Evolutionary conservation across 2,888 invertebrate species (phyloP), one percentile per base, ranked within the genome.

Genomic region (Limnephilus lunatus): DNA sequence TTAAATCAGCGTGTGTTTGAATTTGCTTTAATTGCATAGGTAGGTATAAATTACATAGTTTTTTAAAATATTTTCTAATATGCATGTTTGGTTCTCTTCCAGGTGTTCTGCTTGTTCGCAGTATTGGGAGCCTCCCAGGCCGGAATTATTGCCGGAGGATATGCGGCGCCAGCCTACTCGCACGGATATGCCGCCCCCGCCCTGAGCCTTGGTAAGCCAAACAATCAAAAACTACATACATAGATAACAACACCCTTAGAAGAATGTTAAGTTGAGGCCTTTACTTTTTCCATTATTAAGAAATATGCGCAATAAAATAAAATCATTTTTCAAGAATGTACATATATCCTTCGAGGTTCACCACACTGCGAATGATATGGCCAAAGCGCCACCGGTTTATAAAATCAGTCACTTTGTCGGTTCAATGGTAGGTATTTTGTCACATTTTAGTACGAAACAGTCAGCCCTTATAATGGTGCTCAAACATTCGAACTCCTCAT

Each of bases 51-150:
- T 39, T 2, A 44, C 12, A 12, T 12, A 44, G 44, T 44, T 48
- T 15, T 48, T 31, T 30, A 3, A 0, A 19, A 14, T 3, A 15
- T 83, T 35, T 83, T 31, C 35, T 32, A 30, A 48, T 5, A 48
- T 48, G 4, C 0, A 53, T 48, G 68, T 31, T 68, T 15, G 4
- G 0, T 83, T 35, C 3, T 19, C 19, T 87, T 87, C 30, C 89
- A 91, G 91, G 83, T 91, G 68, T n/a, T 83, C 80, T 91, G 89
- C 39, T 32, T 91, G 9, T 89, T 82, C 82, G 89, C 89, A 85
- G 94, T 96, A 93, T 96, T 96, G 32, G 96, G 96, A 94, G 94
- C 95, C 93, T 12, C 95, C 19, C 94, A 95, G 9, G 94, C 94
- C 91, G 94, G 94, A 89, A 94, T 94, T 32, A 94, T 95, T n/a